Conservation (phyloP, 2,113 vertebrate genomes). For the Pseudolaguvia tuberculata region DNA sequence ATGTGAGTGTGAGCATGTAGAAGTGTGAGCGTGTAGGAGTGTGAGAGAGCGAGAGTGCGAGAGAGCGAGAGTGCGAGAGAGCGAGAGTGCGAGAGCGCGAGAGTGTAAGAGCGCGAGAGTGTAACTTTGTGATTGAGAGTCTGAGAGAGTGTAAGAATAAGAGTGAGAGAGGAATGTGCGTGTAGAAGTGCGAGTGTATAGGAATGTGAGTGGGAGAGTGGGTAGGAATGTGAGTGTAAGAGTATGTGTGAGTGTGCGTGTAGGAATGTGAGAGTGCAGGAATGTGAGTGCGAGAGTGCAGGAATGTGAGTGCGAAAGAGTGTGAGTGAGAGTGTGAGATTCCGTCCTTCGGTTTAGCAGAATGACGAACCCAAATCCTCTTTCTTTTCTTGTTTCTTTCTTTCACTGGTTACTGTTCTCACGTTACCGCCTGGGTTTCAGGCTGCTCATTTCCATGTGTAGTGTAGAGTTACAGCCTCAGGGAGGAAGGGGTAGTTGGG, state of each 20-base stretch:
- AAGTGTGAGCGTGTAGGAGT: no score
- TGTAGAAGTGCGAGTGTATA: background rate
- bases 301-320: no score
- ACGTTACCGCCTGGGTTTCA: slow-evolving; percentile 31
- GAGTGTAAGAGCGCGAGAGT: background rate
- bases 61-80: no score
- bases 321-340: background rate
- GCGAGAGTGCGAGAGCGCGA: no score
- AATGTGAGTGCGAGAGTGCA: no score
- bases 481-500: background rate
- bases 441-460: slow-evolving; percentile 39
- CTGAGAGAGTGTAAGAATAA: no score
- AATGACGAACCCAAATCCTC: background rate
- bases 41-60: no score
- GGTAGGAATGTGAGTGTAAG: background rate
- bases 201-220: no score
- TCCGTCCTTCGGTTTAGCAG: background rate
- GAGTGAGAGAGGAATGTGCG: background rate
- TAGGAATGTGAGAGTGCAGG: background rate
- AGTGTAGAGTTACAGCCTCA: slow-evolving; percentile 47
- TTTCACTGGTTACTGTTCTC: slow-evolving; percentile 21
- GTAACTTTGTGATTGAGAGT: no score
- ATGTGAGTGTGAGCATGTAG: no score
- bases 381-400: background rate
- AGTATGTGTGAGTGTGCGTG: background rate